Base-by-base conservation (phyloP, 2,113 vertebrate species). In the Proterorhinus semilunaris region DNA sequence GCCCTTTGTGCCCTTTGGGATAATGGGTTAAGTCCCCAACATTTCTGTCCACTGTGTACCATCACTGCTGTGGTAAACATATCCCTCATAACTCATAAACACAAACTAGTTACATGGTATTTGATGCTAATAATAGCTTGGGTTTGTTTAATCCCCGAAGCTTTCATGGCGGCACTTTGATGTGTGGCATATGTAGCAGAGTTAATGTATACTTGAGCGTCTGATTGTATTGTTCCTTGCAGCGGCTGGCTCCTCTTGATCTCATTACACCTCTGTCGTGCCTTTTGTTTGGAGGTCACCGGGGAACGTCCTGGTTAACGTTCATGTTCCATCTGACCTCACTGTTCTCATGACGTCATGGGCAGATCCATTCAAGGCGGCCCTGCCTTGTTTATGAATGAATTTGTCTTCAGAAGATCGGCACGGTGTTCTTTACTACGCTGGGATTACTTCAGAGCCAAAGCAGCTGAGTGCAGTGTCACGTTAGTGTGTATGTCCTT, bases 331-430 rank as follows among this genome's bases (percentile, higher is more conserved):
- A 16, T 42, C 52, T 53, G 58, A 70, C 58, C 49, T n/a, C 49
- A 52, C 15, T 8, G 7, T 69, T 51, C 68, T 62, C 68, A 70
- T 63, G 59, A 71, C 13, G 50, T 63, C 59, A 53, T 47, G 49
- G 16, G 21, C n/a, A 17, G 65, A 69, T 52, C 1, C 13, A 3
- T 42, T 71, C 21, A 48, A 48, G 21, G 16, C 61, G 8, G 61
- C 61, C 44, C 15, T 44, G 46, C 61, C 61, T 44, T 5, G 47
- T 43, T 58, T 55, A 55, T 58, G 1, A 72, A 59, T 62, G 61
- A 62, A 51, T 10, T 8, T 8, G n/a, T 55, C 15, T 17, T 55
- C 53, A 55, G 53, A 21, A n/a, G 17, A 10, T 21, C 21, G 53
- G 17, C 53, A 13, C 10, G 54, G 58, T 46, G 46, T 15, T 62